Conservation (phyloP, 2,113 vertebrate species). For the Mugil cephalus region DNA sequence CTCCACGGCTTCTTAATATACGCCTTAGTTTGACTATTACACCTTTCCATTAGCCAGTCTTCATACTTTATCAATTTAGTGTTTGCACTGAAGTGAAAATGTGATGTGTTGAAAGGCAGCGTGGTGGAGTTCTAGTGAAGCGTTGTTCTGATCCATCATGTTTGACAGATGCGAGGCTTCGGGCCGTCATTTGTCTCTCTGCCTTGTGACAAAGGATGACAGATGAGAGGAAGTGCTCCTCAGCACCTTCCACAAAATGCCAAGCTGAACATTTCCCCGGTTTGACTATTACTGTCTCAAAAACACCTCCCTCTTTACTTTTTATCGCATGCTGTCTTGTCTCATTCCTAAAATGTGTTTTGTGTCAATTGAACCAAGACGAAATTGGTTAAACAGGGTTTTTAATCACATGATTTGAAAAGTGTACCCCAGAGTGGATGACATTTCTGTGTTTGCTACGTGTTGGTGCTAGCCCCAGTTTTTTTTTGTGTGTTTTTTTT, state of each 20-base stretch:
- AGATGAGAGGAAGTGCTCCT: constrained; percentile 69
- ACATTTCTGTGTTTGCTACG: constrained; percentile 17
- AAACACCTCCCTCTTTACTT: background rate
- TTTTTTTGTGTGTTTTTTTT: too few species aligned
- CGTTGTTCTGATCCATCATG: constrained; percentile 78
- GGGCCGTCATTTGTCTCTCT: constrained; percentile 74
- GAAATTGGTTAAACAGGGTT: constrained; percentile 18
- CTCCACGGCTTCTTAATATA: constrained; percentile 67
- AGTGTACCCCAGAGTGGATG: background rate
- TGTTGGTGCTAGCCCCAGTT: constrained; percentile 18
- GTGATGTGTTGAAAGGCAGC: constrained; percentile 65
- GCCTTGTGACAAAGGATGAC: constrained; percentile 63
- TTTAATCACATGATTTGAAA: constrained; percentile 30
- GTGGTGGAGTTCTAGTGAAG: constrained; percentile 68
- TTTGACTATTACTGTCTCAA: constrained; percentile 48
- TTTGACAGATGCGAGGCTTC: constrained; percentile 76
- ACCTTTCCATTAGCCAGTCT: constrained; percentile 74
- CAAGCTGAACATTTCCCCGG: constrained; percentile 67
- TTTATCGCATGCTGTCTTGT: constrained; percentile 2
- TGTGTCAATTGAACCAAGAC: background rate
- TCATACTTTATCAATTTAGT: constrained; percentile 78
- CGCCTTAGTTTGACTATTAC: constrained; percentile 78
- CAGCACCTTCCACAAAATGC: constrained; percentile 75
- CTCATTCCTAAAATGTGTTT: constrained; percentile 5
- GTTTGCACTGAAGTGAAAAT: constrained; percentile 75